Evolutionary conservation across 2,888 invertebrate species (phyloP), one percentile per base, ranked within the genome.

Genomic region (Panzeria rudis): DNA sequence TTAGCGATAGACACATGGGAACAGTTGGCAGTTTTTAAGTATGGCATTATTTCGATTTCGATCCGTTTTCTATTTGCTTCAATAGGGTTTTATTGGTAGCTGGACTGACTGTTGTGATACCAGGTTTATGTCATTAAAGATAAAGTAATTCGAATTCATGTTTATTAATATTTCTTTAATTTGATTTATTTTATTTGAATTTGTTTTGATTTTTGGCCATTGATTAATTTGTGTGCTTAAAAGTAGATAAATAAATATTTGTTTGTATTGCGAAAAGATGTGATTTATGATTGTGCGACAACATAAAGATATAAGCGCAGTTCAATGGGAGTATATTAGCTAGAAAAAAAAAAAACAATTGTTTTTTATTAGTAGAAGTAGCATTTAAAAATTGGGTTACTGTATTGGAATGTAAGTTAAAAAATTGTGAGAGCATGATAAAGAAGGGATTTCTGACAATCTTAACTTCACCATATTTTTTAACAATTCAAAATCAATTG

Each of bases 1-100:
- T 84, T 79, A 79, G 79, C 71, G 75, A 79, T 79, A 52, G 75
- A 71, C 84, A 76, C 84, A 75, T 79, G 79, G 84, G 84, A 84
- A 84, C 84, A 84, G 84, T 79, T 84, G 75, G 64, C 56, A 77
- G 77, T 62, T 32, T 61, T 54, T 64, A 66, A 50, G 66, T 56
- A 35, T 71, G 75, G 62, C 68, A 54, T 35, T 79, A 47, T 29
- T 77, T 61, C 64, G 54, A 32, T 73, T 61, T 9, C 29, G 11
- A 52, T 78, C 35, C 61, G 15, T 52, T 76, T 61, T 25, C 15
- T 29, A 50, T 41, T 61, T 61, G 15, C 23, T 66, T 52, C 54
- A 66, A 68, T 78, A 78, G 79, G 73, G 78, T 69, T 47, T 73
- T 56, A 15, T 13, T 23, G 5, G 73, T 35, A 38, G 50, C 54